Percentiles rank a stretch among this genome's conserved stretches.
phyloP scores from a whole-genome alignment of 1,140 invertebrate genomes.

The Heliothis virescens region DNA sequence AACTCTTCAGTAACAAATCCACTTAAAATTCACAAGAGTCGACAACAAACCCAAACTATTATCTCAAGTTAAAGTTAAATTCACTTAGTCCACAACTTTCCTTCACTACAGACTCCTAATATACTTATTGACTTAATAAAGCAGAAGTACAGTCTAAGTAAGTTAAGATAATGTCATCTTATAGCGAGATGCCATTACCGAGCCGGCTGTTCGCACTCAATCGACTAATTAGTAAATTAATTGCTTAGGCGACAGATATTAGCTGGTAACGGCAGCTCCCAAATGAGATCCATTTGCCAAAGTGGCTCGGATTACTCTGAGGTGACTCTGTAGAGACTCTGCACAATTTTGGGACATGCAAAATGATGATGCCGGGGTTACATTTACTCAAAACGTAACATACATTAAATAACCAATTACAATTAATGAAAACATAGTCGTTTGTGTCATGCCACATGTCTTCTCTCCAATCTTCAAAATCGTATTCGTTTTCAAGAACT shows the following conservation, averaged over 20 bases:
- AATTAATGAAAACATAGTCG: neutral
- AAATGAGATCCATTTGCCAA: constrained; percentile 53
- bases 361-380: neutral
- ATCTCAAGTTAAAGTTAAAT: constrained; percentile 24
- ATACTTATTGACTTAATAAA: constrained; percentile 45
- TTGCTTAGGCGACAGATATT: constrained; percentile 52
- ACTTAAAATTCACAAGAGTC: neutral
- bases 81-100: constrained; percentile 18
- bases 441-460: too few species aligned
- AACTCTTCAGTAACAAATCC: neutral
- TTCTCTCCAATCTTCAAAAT: too few species aligned
- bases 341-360: constrained; percentile 9
- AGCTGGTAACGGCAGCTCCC: constrained; percentile 34
- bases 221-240: constrained; percentile 54
- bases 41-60: constrained; percentile 15
- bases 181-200: constrained; percentile 39
- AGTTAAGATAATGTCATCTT: constrained; percentile 47
- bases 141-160: constrained; percentile 39
- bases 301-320: constrained; percentile 51
- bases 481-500: too few species aligned
- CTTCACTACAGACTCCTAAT: constrained; percentile 24
- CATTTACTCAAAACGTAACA: too few species aligned
- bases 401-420: too few species aligned
- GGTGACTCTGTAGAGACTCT: neutral
- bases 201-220: constrained; percentile 43